phyloP scores from a whole-genome alignment of 2,113 vertebrate species.

The Muntiacus muntjak region DNA sequence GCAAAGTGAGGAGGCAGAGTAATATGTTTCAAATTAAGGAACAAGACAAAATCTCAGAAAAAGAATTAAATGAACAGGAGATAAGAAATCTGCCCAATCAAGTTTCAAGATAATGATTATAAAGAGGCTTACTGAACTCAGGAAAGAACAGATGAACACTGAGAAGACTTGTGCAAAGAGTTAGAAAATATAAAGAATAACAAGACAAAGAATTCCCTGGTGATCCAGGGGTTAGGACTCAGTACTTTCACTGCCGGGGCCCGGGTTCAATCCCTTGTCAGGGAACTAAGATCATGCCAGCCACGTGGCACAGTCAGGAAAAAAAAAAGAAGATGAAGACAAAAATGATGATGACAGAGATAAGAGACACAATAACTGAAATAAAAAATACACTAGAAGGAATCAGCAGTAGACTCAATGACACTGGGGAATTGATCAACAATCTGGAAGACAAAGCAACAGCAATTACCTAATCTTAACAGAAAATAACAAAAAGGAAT shows the following conservation, averaged over 20 bases:
- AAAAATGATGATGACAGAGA: not conserved
- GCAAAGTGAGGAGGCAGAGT: not conserved
- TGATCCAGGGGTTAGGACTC: not conserved
- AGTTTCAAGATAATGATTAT: not conserved
- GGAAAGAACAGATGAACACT: not conserved
- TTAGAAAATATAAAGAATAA: not conserved
- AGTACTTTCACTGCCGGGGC: not conserved
- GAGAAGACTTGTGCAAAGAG: not conserved
- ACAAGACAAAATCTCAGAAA: not conserved
- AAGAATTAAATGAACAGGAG: not conserved
- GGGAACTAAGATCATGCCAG: not conserved
- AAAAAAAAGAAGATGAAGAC: not conserved
- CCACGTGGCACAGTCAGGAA: not conserved
- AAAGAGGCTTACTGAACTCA: not conserved
- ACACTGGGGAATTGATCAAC: not conserved
- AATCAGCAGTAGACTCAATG: not conserved
- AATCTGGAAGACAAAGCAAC: not conserved
- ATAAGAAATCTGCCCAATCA: not conserved
- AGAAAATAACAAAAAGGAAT: not conserved
- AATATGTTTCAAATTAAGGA: not conserved
- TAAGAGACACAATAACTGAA: not conserved
- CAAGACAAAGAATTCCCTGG: not conserved
- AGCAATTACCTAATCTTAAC: not conserved
- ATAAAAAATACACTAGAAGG: not conserved
- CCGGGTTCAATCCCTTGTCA: not conserved